Conservation (phyloP, 2,797 vertebrate species). For the Hippoglossus hippoglossus region DNA sequence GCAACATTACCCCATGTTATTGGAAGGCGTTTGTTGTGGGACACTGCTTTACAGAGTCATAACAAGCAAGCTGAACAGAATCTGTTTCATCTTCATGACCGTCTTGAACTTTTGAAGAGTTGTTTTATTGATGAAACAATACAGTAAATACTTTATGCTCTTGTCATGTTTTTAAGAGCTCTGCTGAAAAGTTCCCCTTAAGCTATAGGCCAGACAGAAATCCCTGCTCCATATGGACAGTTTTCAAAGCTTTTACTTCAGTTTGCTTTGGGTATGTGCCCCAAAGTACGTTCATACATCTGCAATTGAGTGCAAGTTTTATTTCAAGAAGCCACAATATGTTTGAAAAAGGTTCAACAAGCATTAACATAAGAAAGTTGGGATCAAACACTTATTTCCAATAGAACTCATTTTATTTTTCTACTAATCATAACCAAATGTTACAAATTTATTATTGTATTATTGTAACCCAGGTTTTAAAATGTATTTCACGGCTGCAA, state of each 20-base stretch:
- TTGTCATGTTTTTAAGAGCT: conserved; percentile 44
- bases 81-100: conserved; percentile 46
- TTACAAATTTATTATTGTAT: too few species aligned
- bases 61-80: conserved; percentile 38
- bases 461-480: too few species aligned
- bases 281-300: neutral
- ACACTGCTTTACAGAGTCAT: conserved; percentile 57
- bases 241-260: neutral
- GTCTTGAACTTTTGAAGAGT: conserved; percentile 37
- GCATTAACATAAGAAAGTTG: too few species aligned
- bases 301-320: conserved; percentile 1
- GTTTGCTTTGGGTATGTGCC: neutral
- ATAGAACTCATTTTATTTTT: too few species aligned
- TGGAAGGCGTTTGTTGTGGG: conserved; percentile 68
- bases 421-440: too few species aligned
- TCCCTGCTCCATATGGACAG: neutral
- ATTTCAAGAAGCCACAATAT: conserved; percentile 2
- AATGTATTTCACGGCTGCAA: too few species aligned
- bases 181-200: conserved; percentile 5
- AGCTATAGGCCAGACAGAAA: conserved; percentile 7
- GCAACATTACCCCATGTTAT: conserved; percentile 52
- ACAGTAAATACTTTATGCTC: conserved; percentile 56
- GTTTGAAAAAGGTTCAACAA: conserved; percentile 13
- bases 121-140: conserved; percentile 61
- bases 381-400: too few species aligned